A percentile compares a stretch with the other conserved stretches of the same genome.
Conservation (phyloP, 2,888 invertebrate species). For the Biston betularia region DNA sequence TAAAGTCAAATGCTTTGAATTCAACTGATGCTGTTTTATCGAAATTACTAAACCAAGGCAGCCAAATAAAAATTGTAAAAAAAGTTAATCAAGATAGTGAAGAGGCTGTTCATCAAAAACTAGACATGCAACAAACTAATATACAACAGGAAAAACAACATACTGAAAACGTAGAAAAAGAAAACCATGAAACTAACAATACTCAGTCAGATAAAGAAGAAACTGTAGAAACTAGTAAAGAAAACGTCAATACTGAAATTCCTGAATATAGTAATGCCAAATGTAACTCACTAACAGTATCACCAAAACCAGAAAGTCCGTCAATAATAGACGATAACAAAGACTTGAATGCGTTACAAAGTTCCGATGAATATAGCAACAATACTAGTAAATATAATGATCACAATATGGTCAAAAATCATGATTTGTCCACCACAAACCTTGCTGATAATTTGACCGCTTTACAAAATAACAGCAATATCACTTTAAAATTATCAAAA, state of each 20-base stretch:
- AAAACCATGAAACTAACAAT: conserved; percentile 9
- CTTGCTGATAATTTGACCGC: conserved; percentile 26
- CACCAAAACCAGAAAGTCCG: conserved; percentile 15
- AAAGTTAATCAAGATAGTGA: conserved; percentile 52
- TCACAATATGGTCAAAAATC: conserved; percentile 9
- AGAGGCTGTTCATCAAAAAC: conserved; percentile 16
- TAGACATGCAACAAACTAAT: no score
- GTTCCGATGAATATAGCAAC: conserved; percentile 28
- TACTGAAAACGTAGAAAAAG: conserved; percentile 22
- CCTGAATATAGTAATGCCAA: conserved; percentile 9
- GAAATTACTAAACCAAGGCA: conserved; percentile 74
- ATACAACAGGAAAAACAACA: conserved; percentile 30
- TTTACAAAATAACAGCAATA: conserved; percentile 37
- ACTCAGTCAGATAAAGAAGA: neutral
- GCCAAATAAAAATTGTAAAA: conserved; percentile 77
- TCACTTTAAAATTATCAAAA: conserved; percentile 34
- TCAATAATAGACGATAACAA: conserved; percentile 1
- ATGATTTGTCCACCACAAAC: neutral
- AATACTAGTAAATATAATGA: conserved; percentile 27
- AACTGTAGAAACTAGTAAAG: conserved; percentile 7
- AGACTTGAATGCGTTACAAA: neutral
- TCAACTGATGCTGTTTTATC: conserved; percentile 70
- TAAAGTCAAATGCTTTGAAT: conserved; percentile 46
- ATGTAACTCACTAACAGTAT: neutral
- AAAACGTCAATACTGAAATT: conserved; percentile 8